phyloP scores from a whole-genome alignment of 2,797 vertebrate genomes.

The Argentina silus region DNA sequence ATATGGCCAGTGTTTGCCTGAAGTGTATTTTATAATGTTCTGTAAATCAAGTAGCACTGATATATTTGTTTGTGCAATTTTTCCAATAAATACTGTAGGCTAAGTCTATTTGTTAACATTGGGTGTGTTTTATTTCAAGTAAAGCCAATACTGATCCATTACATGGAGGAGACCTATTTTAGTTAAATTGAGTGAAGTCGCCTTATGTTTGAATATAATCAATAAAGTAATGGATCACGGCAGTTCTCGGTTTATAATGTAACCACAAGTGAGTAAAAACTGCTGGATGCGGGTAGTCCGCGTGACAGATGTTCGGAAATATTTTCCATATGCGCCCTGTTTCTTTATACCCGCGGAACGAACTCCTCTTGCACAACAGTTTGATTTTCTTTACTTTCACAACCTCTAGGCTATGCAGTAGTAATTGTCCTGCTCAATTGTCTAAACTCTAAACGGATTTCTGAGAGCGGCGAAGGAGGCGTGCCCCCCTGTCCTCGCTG shows the following conservation, averaged over 20 bases:
- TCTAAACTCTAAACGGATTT: constrained; percentile 27
- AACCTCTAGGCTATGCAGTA: constrained; percentile 12
- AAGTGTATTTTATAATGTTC: not conserved
- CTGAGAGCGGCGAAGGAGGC: constrained; percentile 4
- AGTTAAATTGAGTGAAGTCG: no score
- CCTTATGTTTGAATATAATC: no score
- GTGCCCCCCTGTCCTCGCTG: constrained; percentile 20
- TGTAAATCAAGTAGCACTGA: not conserved
- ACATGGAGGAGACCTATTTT: no score
- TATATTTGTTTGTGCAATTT: not conserved
- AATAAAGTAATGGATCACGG: not conserved
- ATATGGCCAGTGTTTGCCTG: not conserved
- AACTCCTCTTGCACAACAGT: constrained; percentile 60
- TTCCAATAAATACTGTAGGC: no score
- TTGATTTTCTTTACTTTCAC: constrained; percentile 28
- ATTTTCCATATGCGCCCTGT: constrained; percentile 78
- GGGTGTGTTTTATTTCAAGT: no score
- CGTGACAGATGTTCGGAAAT: constrained; percentile 74
- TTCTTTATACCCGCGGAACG: constrained; percentile 38
- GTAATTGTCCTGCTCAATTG: constrained; percentile 35
- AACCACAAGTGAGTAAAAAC: constrained; percentile 4
- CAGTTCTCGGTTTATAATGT: not conserved
- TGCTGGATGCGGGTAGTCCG: constrained; percentile 55
- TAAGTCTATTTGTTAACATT: no score
- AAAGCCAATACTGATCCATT: no score